phyloP scores from a whole-genome alignment of 2,888 invertebrate species.

The Campoplex nolae region DNA sequence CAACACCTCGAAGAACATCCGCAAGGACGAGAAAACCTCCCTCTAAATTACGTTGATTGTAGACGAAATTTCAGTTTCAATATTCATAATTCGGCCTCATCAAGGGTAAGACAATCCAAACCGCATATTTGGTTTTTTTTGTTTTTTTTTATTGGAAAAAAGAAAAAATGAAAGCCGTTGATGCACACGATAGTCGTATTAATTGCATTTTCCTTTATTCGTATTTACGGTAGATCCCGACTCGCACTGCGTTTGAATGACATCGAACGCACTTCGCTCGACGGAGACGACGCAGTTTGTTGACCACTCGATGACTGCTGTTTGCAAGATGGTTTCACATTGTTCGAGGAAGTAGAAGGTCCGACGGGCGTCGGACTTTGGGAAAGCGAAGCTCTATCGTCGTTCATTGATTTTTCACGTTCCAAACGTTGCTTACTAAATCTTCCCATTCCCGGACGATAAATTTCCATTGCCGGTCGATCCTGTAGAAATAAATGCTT shows the following conservation, averaged over 20 bases:
- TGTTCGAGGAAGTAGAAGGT: slow-evolving; percentile 69
- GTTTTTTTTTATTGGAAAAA: slow-evolving; percentile 36
- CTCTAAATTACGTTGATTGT: slow-evolving; percentile 29
- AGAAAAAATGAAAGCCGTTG: slow-evolving; percentile 23
- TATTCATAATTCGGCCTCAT: neutral
- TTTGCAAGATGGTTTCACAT: slow-evolving; percentile 55
- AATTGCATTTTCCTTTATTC: slow-evolving; percentile 9
- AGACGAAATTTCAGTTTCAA: neutral
- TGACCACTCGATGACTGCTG: slow-evolving; percentile 40
- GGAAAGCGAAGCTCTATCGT: slow-evolving; percentile 81
- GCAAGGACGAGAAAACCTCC: slow-evolving; percentile 30
- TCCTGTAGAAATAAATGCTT: slow-evolving; percentile 86
- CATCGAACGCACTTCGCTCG: slow-evolving; percentile 82
- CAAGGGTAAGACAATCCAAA: neutral
- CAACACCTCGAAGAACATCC: slow-evolving; percentile 44
- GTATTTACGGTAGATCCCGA: slow-evolving; percentile 78
- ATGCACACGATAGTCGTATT: slow-evolving; percentile 25
- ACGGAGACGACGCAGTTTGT: slow-evolving; percentile 62
- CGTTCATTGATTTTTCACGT: slow-evolving; percentile 81
- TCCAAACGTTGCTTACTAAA: slow-evolving; percentile 88
- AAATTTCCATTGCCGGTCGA: slow-evolving; percentile 95
- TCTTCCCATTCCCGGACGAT: slow-evolving; percentile 95
- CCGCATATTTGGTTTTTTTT: neutral
- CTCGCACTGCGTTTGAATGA: slow-evolving; percentile 82
- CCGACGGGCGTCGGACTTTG: slow-evolving; percentile 81